phyloP scores from a whole-genome alignment of 1,140 invertebrate species.

The Macrostomum lignano region DNA sequence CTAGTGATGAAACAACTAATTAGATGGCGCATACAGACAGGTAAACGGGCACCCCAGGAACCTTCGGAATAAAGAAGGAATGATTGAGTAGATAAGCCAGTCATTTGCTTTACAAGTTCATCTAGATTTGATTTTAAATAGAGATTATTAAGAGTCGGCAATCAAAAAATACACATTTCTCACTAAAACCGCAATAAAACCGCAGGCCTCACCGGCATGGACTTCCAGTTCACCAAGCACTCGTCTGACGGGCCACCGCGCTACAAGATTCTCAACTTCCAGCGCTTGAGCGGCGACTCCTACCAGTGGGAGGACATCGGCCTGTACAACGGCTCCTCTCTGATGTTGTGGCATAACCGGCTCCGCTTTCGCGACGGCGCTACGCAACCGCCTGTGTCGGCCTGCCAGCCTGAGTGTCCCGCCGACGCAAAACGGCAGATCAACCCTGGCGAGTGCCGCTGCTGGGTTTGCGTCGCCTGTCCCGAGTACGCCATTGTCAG shows the following conservation, averaged over 20 bases:
- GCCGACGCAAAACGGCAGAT: conserved; percentile 60
- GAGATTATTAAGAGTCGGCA: too few species aligned
- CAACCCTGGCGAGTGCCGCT: conserved; percentile 62
- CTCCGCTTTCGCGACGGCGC: conserved; percentile 29
- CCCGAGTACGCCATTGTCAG: conserved; percentile 46
- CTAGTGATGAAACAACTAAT: too few species aligned
- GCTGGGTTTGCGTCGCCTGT: conserved; percentile 82
- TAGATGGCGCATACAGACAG: too few species aligned
- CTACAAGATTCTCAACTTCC: conserved; percentile 80
- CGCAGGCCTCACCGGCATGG: conserved; percentile 56
- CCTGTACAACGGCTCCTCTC: too few species aligned
- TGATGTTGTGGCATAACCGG: too few species aligned
- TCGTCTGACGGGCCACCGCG: conserved; percentile 67
- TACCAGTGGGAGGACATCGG: conserved; percentile 49
- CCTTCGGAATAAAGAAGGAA: too few species aligned
- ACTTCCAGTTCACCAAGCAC: conserved; percentile 47
- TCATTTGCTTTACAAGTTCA: too few species aligned
- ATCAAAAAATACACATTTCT: too few species aligned
- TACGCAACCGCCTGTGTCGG: conserved; percentile 47
- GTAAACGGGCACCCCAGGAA: too few species aligned
- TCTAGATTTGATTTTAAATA: too few species aligned
- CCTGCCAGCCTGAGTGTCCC: conserved; percentile 56
- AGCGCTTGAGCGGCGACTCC: conserved; percentile 40
- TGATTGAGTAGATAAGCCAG: too few species aligned
- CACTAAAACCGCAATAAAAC: too few species aligned